Evolutionary conservation across 2,888 invertebrate species (phyloP).

Genomic region (Auanema freiburgensis): DNA sequence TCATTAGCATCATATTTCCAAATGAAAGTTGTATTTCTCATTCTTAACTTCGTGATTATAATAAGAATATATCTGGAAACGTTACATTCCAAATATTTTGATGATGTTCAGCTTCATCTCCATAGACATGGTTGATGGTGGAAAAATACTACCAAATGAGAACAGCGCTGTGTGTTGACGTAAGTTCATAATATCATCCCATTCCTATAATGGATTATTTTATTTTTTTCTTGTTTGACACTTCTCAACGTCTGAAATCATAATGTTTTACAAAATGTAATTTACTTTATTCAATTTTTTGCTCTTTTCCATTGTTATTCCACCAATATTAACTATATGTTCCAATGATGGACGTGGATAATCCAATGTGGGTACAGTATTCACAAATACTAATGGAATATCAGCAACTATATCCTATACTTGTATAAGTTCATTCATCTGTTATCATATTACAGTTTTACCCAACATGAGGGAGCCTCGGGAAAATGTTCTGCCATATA

Average conservation of each 20-base stretch:
- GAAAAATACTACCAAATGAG: conserved; percentile 18
- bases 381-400: conserved; percentile 18
- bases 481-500: not conserved
- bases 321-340: conserved; percentile 18
- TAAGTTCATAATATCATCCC: conserved; percentile 11
- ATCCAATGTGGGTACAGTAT: conserved; percentile 18
- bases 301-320: conserved; percentile 13
- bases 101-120: conserved; percentile 17
- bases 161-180: conserved; percentile 14
- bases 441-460: not conserved
- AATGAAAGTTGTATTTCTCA: conserved; percentile 33
- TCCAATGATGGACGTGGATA: conserved; percentile 19
- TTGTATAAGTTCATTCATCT: not conserved
- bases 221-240: not conserved
- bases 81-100: conserved; percentile 11
- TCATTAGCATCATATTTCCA: conserved; percentile 48
- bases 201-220: conserved; percentile 5
- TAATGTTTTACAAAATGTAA: too few species aligned
- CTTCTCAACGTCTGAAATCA: too few species aligned
- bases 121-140: conserved; percentile 8
- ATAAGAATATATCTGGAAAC: too few species aligned
- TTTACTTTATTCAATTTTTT: conserved; percentile 15
- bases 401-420: conserved; percentile 12
- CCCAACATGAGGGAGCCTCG: not conserved
- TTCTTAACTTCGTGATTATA: too few species aligned